Evolutionary conservation across 2,797 vertebrate species (phyloP), one percentile per base, ranked within the genome.

Genomic region (Apogon hyalosoma): DNA sequence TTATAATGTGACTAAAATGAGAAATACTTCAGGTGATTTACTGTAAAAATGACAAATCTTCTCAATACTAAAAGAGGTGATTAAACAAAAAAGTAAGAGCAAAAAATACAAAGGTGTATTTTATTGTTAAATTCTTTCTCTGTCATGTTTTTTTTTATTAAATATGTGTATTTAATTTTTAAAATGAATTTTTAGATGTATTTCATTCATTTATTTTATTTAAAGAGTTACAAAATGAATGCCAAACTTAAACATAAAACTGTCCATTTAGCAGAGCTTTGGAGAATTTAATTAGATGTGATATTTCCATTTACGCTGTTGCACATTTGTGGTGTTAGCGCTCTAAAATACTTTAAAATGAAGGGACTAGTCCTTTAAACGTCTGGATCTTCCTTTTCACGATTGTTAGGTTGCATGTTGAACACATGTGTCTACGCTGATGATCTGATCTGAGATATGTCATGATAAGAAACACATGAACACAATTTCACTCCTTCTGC

Each of bases 381-480:
- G 18, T 66, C 50, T 56, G 46, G 38, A 28, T 69, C 62, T 28
- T 67, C 33, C 41, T 45, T 56, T 54, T 42, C 31, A 53, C 10
- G 42, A 42, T 54, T 57, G 49, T 51, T 47, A 49, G 49, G 50
- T 63, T 56, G 50, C 59, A 73, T 39, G 62, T 40, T 60, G 62
- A 60, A 31, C 63, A 11, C 24, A 28, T 28, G 6, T 53, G 38
- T 73, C 43, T 58, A 28, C 24, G 56, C 63, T 71, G 57, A 42
- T 73, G 63, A 75, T 64, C 40, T 11, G 6, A 43, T 52, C 52
- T 36, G 42, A 63, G 82, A 56, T 38, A 39, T 42, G 13, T 43
- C 39, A 14, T 65, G 41, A 73, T 41, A 51, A 69, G 51, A 80
- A 81, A 71, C 69, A 82, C 19, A 16, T 45, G 40, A 46, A 54